Base-by-base conservation (phyloP, 2,113 vertebrate species). In the Zosterops hypoxanthus region DNA sequence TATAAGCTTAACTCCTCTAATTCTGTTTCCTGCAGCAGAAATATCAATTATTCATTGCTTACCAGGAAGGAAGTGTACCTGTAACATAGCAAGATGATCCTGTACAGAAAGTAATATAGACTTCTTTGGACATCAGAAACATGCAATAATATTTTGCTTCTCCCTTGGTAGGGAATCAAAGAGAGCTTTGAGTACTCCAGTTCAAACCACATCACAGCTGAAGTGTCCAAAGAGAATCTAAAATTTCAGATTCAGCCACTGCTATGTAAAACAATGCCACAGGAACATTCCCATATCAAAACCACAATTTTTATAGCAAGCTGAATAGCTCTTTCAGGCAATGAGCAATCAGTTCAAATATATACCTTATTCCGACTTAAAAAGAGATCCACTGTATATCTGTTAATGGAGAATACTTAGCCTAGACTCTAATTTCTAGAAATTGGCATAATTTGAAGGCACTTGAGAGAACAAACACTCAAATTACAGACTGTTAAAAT, bases 391-490 rank as follows among this genome's bases (percentile, higher is more conserved):
- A 71, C 70, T 85, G 34, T 90, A 5, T 84, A 82, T 96, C 88
- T 92, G 66, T 61, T 95, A 78, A 65, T 50, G 47, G 46, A 95
- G 64, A 88, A 50, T 72, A 73, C 86, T 91, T 86, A 90, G 70
- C 65, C 68, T 82, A 82, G 86, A 89, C 73, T 79, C 82, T 94
- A 86, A 94, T 96, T 88, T 93, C 77, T 94, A 86, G 73, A 91
- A 96, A 87, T 44, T 95, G 89, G 78, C 86, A 63, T 95, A 93
- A 95, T 96, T 94, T 96, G 90, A 95, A 96, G 87, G 81, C 66
- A 69, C 44, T 94, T 44, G 31, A n/a, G 69, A 95, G 86, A 94
- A 88, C 47, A 90, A 95, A 88, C 71, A 95, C 93, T 96, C 82
- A 78, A 96, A 93, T 96, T 86, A 78, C 92, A 92, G 82, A 56